phyloP scores from a whole-genome alignment of 2,888 invertebrate genomes.

The Drosophila neutralis region DNA sequence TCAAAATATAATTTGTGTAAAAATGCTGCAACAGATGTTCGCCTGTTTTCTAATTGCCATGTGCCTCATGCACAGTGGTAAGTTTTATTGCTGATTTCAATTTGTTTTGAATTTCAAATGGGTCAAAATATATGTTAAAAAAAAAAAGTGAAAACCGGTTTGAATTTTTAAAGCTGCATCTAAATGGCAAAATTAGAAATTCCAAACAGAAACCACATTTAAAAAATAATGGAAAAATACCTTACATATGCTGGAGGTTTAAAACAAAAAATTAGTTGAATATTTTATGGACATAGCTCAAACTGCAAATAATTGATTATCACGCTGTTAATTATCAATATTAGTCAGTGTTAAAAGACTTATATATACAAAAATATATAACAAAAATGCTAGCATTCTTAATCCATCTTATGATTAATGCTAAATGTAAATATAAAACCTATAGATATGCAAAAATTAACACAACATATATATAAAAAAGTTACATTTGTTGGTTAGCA shows the following conservation, averaged over 20 bases:
- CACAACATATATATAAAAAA: not conserved
- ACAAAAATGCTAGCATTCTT: not conserved
- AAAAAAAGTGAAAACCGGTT: constrained; percentile 28
- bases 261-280: not conserved
- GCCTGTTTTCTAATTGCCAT: constrained; percentile 73
- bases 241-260: not conserved
- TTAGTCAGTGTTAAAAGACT: not conserved
- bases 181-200: not conserved
- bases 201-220: not conserved
- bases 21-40: constrained; percentile 80
- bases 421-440: not conserved
- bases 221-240: not conserved
- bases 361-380: too few species aligned
- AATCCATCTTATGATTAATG: not conserved
- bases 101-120: not conserved
- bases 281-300: not conserved
- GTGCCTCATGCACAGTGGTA: constrained; percentile 80
- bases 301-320: not conserved
- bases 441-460: not conserved
- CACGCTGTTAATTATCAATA: not conserved
- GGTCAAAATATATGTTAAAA: not conserved
- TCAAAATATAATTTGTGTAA: constrained; percentile 19
- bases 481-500: constrained; percentile 13
- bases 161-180: constrained; percentile 6
- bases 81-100: constrained; percentile 48